phyloP scores from a whole-genome alignment of 2,113 vertebrate genomes.

The Puma concolor region DNA sequence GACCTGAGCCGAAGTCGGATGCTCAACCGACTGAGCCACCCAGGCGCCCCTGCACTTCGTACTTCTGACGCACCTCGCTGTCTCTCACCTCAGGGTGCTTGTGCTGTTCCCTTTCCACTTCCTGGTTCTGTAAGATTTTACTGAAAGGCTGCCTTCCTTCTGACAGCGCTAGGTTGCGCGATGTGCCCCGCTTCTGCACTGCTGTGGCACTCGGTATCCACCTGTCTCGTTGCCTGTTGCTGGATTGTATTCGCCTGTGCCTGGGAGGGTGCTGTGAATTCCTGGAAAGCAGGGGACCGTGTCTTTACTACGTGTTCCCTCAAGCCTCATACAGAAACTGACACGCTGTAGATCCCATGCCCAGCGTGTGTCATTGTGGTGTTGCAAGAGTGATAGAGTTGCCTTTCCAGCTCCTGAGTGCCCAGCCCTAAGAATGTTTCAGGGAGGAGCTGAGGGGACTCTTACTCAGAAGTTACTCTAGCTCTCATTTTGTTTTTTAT shows the following conservation, averaged over 20 bases:
- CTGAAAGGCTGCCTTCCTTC: background rate
- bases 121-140: background rate
- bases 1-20: too few relatives aligned
- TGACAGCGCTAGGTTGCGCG: too few relatives aligned
- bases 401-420: background rate
- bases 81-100: background rate
- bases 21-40: too few relatives aligned
- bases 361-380: background rate
- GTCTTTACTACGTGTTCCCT: background rate
- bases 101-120: background rate
- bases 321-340: background rate
- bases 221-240: background rate
- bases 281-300: background rate
- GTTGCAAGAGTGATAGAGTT: background rate
- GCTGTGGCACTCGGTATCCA: background rate
- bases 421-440: background rate
- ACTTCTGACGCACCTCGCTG: background rate
- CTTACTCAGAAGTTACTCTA: background rate
- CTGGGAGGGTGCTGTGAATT: background rate
- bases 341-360: background rate
- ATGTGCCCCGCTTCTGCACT: background rate
- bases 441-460: background rate
- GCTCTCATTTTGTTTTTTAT: background rate
- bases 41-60: background rate
- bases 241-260: background rate